Conservation (phyloP, 2,797 vertebrate genomes). For the Morus bassanus region DNA sequence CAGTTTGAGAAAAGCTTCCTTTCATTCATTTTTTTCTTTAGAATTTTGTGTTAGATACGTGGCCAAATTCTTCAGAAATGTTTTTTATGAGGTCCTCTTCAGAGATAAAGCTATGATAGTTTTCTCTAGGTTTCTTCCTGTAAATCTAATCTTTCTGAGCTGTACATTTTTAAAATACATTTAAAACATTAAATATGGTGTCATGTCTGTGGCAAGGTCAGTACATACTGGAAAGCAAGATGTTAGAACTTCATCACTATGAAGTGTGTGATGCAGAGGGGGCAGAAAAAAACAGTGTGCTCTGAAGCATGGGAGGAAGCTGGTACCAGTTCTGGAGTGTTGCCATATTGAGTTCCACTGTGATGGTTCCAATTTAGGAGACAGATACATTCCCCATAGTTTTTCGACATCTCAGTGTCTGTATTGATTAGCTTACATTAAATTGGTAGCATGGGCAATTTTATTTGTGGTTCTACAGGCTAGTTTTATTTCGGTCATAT, state of each 20-base stretch:
- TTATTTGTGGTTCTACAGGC: background rate
- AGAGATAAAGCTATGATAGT: background rate
- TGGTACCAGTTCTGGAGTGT: background rate
- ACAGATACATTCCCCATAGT: background rate
- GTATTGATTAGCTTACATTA: background rate
- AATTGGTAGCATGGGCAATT: background rate
- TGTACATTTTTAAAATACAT: background rate
- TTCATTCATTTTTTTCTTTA: background rate
- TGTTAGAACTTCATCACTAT: background rate
- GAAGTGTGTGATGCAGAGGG: background rate
- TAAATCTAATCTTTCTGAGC: background rate
- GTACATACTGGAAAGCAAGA: background rate
- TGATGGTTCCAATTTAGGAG: background rate
- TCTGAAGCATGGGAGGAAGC: background rate
- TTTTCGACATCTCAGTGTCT: background rate
- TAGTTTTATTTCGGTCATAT: background rate
- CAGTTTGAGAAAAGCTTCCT: background rate
- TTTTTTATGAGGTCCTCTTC: background rate
- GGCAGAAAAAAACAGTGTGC: background rate
- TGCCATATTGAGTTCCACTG: background rate
- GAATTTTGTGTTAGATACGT: background rate
- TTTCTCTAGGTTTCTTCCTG: background rate
- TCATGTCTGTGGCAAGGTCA: background rate
- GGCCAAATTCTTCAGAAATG: background rate
- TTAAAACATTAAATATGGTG: background rate